Evolutionary conservation across 2,888 invertebrate genomes (phyloP), one percentile per base, ranked within the genome.

Genomic region (Eristalis pertinax): DNA sequence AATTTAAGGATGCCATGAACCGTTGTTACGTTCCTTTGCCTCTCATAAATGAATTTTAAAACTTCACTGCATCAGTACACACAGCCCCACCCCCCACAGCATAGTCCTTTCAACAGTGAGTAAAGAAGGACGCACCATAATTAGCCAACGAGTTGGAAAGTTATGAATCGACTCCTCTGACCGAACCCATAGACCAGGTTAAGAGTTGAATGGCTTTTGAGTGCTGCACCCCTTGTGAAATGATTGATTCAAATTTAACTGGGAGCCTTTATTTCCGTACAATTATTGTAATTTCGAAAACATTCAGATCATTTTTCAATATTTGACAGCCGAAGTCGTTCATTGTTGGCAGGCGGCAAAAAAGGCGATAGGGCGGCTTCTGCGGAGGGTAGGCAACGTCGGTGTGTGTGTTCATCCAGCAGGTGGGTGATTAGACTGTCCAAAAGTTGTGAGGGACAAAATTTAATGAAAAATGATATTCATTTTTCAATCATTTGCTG

Each of bases 251-350:
- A 84, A 84, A 67, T 87, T 84, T 87, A 87, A 87, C 87, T 75
- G 84, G 76, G 72, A 79, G 84, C 87, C 76, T 84, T 87, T 84
- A 81, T 76, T 88, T 88, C 77, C 84, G 81, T 75, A 88, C 88
- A 84, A 84, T 88, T 88, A 88, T 88, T 88, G 81, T 84, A 88
- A 88, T 84, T 88, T 88, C 43, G 81, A 88, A 77, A 84, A 77
- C 78, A 86, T 84, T 84, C 58, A 78, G 81, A 89, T 84, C 89
- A 89, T 89, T 89, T 89, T 88, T 89, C 89, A 89, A 88, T 86
- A 89, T 89, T 89, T 89, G 89, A 89, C 89, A 89, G 88, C 76
- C 75, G 38, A 84, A 80, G 80, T 76, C 84, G 64, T 87, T 78
- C 60, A 26, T 56, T 60, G 64, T 11, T 2, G 5, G 2, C 8